These are phyloP conservation scores for Morinoia aosen DNA, from an alignment of 2,888 invertebrate species.

Conservation along the genomic window DNA sequence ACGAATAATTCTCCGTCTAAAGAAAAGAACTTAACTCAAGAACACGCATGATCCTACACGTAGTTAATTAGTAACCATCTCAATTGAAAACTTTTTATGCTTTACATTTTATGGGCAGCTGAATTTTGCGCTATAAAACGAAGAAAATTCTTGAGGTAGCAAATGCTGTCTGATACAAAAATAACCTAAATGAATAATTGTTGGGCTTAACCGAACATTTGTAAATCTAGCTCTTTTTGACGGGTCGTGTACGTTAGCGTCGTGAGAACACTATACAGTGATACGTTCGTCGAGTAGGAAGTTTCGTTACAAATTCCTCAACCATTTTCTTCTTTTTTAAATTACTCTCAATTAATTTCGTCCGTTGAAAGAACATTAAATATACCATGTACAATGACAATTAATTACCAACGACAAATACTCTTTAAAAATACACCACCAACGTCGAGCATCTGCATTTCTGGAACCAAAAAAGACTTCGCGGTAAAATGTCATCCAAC, in stretches of 20 bases:
- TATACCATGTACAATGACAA: background rate
- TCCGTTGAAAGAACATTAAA: background rate
- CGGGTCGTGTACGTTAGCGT: background rate
- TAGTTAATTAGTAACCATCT: no score
- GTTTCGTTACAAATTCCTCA: background rate
- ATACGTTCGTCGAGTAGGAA: background rate
- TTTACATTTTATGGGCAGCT: no score
- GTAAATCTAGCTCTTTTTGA: no score
- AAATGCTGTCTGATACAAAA: no score
- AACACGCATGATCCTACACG: no score
- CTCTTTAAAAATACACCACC: background rate
- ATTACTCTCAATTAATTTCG: background rate
- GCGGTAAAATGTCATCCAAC: background rate
- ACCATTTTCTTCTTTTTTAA: background rate
- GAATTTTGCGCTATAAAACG: no score
- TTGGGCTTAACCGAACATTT: no score
- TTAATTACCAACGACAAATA: background rate
- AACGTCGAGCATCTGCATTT: background rate
- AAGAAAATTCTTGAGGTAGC: no score
- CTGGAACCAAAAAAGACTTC: background rate
- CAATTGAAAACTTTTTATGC: no score
- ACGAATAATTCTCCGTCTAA: no score
- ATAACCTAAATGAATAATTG: no score
- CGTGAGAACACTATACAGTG: background rate
- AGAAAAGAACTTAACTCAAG: no score